Evolutionary conservation across 2,888 invertebrate species (phyloP), one percentile per base, ranked within the genome.

Genomic region (Tachina grossa): DNA sequence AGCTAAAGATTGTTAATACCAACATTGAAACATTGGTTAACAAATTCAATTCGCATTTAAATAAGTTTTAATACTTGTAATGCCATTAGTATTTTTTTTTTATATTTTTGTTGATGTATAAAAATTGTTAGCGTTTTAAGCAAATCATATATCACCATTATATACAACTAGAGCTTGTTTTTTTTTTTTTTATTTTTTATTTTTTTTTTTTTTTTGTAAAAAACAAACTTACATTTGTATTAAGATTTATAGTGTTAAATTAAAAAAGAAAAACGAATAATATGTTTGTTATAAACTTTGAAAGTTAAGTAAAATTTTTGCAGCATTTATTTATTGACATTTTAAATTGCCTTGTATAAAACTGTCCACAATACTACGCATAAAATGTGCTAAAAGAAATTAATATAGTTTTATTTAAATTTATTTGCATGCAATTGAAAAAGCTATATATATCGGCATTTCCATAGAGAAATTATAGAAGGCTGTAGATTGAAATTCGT

Each of bases 211-310:
- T n/a, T n/a, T n/a, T n/a, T n/a, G n/a, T n/a, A n/a, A n/a, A n/a
- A 53, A 63, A 53, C 45, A 14, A 61, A 47, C 51, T 31, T n/a
- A 1, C 9, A 47, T 53, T 65, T 76, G 55, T 55, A 45, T 14
- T 55, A 45, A 65, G 76, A 76, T 76, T 76, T 55, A 66, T 65
- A 9, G 41, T 51, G 14, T 53, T 19, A 53, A 51, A 63, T 19
- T 74, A 41, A 51, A 74, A 19, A 55, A 16, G 2, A 55, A 55
- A 45, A 76, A 16, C 1, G 22, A 55, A 51, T 22, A 31, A 53
- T 45, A 8, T 22, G 19, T 43, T 11, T 13, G 43, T n/a, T 43
- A 65, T 61, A 61, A 51, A 74, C 51, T 49, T 72, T 9, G 5
- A 41, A 49, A 61, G 11, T 16, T 49, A 16, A 39, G 9, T 39